Percentiles rank a stretch among this genome's conserved stretches.
These are phyloP conservation scores for Odontomachus brunneus DNA, from an alignment of 1,140 invertebrate genomes.

Conservation along the genomic window DNA sequence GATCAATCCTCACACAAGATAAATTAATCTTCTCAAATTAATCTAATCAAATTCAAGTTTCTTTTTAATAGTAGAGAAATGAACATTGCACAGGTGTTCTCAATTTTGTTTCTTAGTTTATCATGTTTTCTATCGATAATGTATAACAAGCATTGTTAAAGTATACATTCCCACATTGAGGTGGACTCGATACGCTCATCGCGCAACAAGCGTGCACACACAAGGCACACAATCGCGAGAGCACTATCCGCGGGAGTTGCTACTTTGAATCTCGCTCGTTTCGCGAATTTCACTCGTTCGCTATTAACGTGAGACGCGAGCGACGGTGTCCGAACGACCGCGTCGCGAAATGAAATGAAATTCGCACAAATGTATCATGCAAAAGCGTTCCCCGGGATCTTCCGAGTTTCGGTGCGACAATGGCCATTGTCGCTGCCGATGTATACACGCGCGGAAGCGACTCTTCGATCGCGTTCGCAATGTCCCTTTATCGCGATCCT, in stretches of 20 bases:
- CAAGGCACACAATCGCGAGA: neutral
- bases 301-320: conserved; percentile 29
- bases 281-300: conserved; percentile 23
- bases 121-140: too few species aligned
- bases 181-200: too few species aligned
- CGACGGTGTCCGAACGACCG: conserved; percentile 13
- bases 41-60: too few species aligned
- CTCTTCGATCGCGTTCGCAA: conserved; percentile 57
- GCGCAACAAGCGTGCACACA: neutral
- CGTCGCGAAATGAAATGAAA: conserved; percentile 62
- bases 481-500: conserved; percentile 56
- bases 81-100: too few species aligned
- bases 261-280: neutral
- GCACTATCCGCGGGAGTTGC: neutral
- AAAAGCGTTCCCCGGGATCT: conserved; percentile 57
- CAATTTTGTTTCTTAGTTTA: too few species aligned
- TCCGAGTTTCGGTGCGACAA: conserved; percentile 55
- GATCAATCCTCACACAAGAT: too few species aligned
- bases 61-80: too few species aligned
- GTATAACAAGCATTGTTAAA: too few species aligned
- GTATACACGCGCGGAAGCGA: conserved; percentile 29
- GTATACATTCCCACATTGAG: too few species aligned
- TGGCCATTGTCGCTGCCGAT: conserved; percentile 64
- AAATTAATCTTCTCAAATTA: too few species aligned
- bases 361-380: conserved; percentile 62